A percentile compares a stretch with the other conserved stretches of the same genome.
phyloP scores from a whole-genome alignment of 1,140 invertebrate genomes.

The Zaprionus ornatus region DNA sequence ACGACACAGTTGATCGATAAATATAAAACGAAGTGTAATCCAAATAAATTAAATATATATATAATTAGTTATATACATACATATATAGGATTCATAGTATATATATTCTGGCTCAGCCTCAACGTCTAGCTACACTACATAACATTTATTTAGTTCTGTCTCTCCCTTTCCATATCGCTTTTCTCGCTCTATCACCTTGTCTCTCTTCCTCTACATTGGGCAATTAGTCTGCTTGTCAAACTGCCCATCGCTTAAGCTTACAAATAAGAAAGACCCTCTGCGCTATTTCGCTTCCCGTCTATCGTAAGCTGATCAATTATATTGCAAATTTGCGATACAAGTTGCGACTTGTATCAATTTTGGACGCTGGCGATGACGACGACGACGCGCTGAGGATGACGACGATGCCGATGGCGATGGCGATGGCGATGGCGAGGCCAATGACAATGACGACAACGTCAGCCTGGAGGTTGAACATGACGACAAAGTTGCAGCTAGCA shows the following conservation, averaged over 20 bases:
- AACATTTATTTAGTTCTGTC: too few species aligned
- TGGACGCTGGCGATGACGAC: background rate
- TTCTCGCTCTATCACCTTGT: background rate
- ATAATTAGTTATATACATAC: too few species aligned
- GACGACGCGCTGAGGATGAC: constrained; percentile 17
- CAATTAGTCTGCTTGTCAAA: background rate
- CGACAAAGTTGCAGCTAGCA: constrained; percentile 12
- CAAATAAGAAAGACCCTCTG: background rate
- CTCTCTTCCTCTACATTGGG: background rate
- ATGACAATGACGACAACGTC: constrained; percentile 23
- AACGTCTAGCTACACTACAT: too few species aligned
- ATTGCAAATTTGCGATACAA: background rate
- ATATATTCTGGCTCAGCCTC: background rate
- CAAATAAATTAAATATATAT: too few species aligned
- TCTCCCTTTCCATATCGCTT: too few species aligned
- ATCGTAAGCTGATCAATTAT: background rate
- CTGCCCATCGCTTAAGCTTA: background rate
- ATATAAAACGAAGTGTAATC: too few species aligned
- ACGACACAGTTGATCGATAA: too few species aligned
- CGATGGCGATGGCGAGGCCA: constrained; percentile 12
- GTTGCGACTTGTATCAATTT: background rate
- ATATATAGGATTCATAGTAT: too few species aligned
- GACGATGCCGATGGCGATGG: constrained; percentile 19
- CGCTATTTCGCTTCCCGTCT: background rate
- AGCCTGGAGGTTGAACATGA: constrained; percentile 20